Evolutionary conservation across 2,888 invertebrate genomes (phyloP).

Genomic region (Stegophylla sp.): DNA sequence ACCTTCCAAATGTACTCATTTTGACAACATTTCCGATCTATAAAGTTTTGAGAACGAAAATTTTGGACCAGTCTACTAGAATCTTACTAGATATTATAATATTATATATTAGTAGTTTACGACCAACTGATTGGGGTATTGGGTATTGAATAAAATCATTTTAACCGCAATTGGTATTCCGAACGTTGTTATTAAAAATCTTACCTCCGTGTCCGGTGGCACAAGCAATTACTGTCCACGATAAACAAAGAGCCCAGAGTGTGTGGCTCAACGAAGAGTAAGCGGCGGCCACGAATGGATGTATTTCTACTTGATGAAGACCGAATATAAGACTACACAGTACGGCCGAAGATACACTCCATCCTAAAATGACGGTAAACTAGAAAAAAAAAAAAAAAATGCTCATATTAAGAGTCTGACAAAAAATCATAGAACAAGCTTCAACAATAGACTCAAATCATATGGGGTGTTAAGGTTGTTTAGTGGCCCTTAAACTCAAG

Average conservation of each 20-base stretch:
- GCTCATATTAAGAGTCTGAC: too few relatives aligned
- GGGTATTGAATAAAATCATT: background rate
- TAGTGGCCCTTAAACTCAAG: too few relatives aligned
- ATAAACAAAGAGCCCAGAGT: slow-evolving; percentile 80
- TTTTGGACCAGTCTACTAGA: too few relatives aligned
- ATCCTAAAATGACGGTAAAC: slow-evolving; percentile 74
- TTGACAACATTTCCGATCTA: too few relatives aligned
- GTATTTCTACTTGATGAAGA: slow-evolving; percentile 75
- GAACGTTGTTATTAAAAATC: background rate
- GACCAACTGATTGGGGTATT: background rate
- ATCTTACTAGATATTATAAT: background rate
- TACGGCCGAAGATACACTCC: slow-evolving; percentile 73
- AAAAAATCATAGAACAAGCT: too few relatives aligned
- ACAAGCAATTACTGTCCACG: slow-evolving; percentile 86
- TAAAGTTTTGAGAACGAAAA: too few relatives aligned
- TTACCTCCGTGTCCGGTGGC: slow-evolving; percentile 83
- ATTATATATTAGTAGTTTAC: background rate
- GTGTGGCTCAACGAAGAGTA: slow-evolving; percentile 85
- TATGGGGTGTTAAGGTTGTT: too few relatives aligned
- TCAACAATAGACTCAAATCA: too few relatives aligned
- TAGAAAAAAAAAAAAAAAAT: slow-evolving; percentile 64
- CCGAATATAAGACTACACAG: slow-evolving; percentile 80
- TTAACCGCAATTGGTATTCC: background rate
- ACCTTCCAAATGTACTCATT: too few relatives aligned
- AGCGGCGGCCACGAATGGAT: slow-evolving; percentile 75